These are phyloP conservation scores for Aspidoscelis tigris DNA, from an alignment of 2,113 vertebrate species.

Conservation along the genomic window DNA sequence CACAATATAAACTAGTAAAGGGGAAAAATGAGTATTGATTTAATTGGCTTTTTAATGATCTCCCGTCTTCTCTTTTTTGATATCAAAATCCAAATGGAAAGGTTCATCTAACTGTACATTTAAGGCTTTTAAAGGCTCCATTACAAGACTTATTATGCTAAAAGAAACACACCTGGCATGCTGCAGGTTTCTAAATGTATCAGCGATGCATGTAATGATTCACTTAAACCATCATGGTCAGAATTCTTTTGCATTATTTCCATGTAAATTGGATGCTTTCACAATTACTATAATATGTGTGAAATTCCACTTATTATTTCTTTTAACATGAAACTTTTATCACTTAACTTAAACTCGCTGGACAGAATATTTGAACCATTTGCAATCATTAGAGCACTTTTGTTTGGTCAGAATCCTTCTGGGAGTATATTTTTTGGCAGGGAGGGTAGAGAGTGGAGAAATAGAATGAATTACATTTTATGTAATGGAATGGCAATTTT, in stretches of 20 bases:
- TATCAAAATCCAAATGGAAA: constrained; percentile 75
- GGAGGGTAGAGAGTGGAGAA: constrained; percentile 53
- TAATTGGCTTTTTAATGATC: constrained; percentile 76
- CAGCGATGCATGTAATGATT: constrained; percentile 85
- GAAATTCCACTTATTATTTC: constrained; percentile 88
- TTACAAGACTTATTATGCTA: constrained; percentile 86
- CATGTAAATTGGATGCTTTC: constrained; percentile 89
- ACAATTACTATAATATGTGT: constrained; percentile 90
- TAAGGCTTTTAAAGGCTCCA: constrained; percentile 90
- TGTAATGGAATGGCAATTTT: constrained; percentile 79
- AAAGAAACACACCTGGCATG: constrained; percentile 80
- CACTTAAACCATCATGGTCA: constrained; percentile 85
- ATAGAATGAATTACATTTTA: constrained; percentile 77
- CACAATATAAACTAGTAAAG: constrained; percentile 41
- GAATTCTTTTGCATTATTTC: constrained; percentile 84
- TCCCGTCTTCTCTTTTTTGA: constrained; percentile 58
- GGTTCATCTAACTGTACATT: constrained; percentile 88
- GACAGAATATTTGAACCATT: constrained; percentile 83
- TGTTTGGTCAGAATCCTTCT: constrained; percentile 82
- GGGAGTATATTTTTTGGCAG: constrained; percentile 67
- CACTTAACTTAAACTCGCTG: constrained; percentile 82
- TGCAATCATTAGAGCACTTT: constrained; percentile 82
- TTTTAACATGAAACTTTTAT: constrained; percentile 84
- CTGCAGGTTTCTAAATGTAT: constrained; percentile 84
- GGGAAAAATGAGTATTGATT: constrained; percentile 57